Evolutionary conservation across 1,140 invertebrate species (phyloP).

Genomic region (Drosophila suzukii): DNA sequence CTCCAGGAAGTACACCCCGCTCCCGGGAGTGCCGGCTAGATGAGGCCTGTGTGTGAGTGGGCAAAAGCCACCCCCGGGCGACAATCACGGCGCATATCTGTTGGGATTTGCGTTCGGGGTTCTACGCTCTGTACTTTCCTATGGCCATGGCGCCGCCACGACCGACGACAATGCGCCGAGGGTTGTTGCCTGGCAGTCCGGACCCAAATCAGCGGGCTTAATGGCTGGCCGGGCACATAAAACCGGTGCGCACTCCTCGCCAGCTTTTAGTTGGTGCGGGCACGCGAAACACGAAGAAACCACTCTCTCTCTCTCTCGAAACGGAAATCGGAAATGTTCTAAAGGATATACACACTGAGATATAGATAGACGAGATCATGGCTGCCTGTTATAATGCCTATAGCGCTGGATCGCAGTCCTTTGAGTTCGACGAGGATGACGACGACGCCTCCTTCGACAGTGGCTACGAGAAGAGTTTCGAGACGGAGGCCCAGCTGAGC

Average conservation of each 20-base stretch:
- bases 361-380: constrained; percentile 54
- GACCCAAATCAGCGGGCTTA: constrained; percentile 76
- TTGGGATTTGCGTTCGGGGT: constrained; percentile 68
- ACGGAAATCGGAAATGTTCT: constrained; percentile 40
- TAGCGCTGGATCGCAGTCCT: constrained; percentile 73
- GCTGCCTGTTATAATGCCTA: constrained; percentile 79
- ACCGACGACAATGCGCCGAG: constrained; percentile 82
- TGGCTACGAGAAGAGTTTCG: constrained; percentile 88
- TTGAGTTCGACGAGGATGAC: constrained; percentile 88
- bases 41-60: constrained; percentile 27
- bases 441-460: constrained; percentile 89
- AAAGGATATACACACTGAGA: constrained; percentile 4
- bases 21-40: background rate
- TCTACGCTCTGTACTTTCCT: constrained; percentile 18
- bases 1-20: constrained; percentile 2
- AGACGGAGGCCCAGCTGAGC: constrained; percentile 73
- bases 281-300: constrained; percentile 67
- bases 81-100: constrained; percentile 78
- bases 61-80: constrained; percentile 66
- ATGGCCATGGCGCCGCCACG: constrained; percentile 79
- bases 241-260: constrained; percentile 70
- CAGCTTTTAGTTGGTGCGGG: constrained; percentile 81
- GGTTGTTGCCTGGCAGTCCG: constrained; percentile 67
- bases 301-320: constrained; percentile 8
- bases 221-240: constrained; percentile 74